Percentiles rank a stretch among this genome's conserved stretches.
Evolutionary conservation across 2,113 vertebrate genomes (phyloP).

Genomic region (Rhineura floridana): DNA sequence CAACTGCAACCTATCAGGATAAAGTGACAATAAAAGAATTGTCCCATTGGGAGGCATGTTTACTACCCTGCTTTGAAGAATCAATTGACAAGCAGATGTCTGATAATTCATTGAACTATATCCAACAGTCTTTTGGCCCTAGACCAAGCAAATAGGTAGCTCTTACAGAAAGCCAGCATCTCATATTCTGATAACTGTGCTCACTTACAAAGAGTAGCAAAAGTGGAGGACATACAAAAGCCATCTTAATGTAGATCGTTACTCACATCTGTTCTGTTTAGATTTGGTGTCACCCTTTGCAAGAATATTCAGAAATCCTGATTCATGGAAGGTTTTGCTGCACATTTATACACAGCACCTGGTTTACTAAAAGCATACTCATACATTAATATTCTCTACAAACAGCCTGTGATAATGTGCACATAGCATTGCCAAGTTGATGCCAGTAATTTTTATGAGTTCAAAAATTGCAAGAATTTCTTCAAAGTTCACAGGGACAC

Average conservation of each 20-base stretch:
- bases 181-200: background rate
- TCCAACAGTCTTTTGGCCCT: slow-evolving; percentile 16
- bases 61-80: slow-evolving; percentile 26
- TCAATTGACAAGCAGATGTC: slow-evolving; percentile 43
- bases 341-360: background rate
- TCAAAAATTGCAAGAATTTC: background rate
- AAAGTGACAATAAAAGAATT: slow-evolving; percentile 5
- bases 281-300: slow-evolving; percentile 1
- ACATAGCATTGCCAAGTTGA: background rate
- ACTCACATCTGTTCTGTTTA: background rate
- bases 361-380: background rate
- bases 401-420: background rate
- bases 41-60: background rate
- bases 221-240: background rate
- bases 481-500: too few species aligned
- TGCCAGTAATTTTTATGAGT: background rate
- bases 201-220: slow-evolving; percentile 20
- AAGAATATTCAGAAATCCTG: background rate
- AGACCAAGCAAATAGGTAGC: slow-evolving; percentile 12
- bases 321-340: background rate
- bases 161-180: background rate
- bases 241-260: background rate
- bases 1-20: background rate
- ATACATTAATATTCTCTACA: background rate
- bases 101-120: slow-evolving; percentile 1